phyloP scores from a whole-genome alignment of 2,113 vertebrate genomes.

The Paralichthys olivaceus region DNA sequence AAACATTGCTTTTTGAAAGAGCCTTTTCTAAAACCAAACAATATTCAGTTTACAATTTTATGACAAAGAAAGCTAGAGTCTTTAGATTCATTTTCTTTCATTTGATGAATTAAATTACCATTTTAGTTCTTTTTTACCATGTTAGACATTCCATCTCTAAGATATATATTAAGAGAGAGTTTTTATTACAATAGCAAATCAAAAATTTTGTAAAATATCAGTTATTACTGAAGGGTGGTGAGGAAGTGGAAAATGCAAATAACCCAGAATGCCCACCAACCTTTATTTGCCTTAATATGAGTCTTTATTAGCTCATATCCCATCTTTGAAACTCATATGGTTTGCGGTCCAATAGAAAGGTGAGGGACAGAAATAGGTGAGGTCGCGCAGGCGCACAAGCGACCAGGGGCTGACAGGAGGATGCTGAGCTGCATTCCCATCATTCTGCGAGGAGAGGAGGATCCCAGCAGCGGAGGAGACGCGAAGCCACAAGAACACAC shows the following conservation, averaged over 20 bases:
- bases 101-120: no score
- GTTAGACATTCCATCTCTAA: background rate
- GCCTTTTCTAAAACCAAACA: no score
- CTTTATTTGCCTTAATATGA: no score
- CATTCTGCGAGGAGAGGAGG: constrained; percentile 77
- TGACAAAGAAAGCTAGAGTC: no score
- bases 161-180: background rate
- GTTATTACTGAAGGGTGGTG: no score
- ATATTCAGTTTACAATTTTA: no score
- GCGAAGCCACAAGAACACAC: constrained; percentile 54
- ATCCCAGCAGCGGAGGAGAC: constrained; percentile 69
- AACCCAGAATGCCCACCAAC: background rate
- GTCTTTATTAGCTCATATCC: background rate
- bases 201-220: no score
- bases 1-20: no score
- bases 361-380: constrained; percentile 75
- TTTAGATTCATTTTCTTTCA: no score
- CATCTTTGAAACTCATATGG: background rate
- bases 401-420: constrained; percentile 72
- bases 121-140: no score
- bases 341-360: constrained; percentile 45
- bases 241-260: background rate
- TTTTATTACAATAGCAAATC: no score
- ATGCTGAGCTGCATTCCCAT: constrained; percentile 83
- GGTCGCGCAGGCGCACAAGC: constrained; percentile 82